Evolutionary conservation across 2,113 vertebrate species (phyloP).

Genomic region (Papio anubis): DNA sequence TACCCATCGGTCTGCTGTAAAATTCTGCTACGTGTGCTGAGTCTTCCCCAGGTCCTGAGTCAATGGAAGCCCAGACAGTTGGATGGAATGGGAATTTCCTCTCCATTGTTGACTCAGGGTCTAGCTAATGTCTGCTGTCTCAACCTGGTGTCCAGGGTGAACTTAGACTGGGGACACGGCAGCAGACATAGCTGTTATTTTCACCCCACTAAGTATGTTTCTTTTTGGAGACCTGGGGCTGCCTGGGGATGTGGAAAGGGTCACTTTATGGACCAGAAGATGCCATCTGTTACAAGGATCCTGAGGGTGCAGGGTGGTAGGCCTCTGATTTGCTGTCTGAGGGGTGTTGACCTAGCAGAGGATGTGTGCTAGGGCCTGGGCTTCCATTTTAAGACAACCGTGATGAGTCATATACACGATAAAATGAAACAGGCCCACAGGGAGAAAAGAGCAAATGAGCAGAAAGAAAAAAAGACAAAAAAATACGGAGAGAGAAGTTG

Average conservation of each 20-base stretch:
- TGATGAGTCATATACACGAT: neutral
- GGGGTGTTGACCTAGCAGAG: neutral
- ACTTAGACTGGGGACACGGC: constrained; percentile 8
- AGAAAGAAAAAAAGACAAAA: neutral
- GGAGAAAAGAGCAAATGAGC: neutral
- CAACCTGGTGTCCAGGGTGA: neutral
- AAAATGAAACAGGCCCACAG: neutral
- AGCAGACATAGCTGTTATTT: neutral
- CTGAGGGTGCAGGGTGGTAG: neutral
- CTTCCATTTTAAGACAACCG: neutral
- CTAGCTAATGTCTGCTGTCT: constrained; percentile 29
- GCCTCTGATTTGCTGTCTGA: neutral
- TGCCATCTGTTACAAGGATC: neutral
- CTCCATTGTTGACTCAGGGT: constrained; percentile 5
- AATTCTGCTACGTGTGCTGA: neutral
- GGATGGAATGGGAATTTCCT: neutral
- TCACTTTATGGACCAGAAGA: neutral
- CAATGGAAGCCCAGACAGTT: neutral
- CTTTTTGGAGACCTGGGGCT: neutral
- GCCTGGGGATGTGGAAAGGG: neutral
- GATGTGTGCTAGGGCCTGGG: neutral
- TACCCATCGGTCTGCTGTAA: neutral
- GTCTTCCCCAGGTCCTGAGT: neutral
- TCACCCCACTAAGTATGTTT: neutral
- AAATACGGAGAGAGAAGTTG: neutral